phyloP scores from a whole-genome alignment of 2,797 vertebrate genomes.

The Fringilla coelebs region DNA sequence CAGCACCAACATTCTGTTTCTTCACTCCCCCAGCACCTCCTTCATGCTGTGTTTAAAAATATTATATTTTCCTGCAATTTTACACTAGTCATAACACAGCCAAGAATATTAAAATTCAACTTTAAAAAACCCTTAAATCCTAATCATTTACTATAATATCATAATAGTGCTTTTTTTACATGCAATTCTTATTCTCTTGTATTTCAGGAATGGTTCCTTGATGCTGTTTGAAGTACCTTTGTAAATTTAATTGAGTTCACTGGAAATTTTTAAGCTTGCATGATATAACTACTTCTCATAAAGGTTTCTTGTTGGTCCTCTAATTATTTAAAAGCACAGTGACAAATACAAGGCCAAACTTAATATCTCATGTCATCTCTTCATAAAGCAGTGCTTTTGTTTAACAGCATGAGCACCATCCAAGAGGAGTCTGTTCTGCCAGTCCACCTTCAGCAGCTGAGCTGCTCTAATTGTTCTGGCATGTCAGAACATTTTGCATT shows the following conservation, averaged over 20 bases:
- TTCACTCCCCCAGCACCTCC: neutral
- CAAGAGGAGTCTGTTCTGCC: neutral
- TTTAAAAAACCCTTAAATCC: fast-evolving
- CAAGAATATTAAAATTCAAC: neutral
- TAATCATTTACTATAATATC: neutral
- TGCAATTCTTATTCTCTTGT: neutral
- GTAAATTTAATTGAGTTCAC: neutral
- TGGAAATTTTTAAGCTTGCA: constrained; percentile 37
- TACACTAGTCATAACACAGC: neutral
- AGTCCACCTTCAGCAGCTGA: constrained; percentile 2
- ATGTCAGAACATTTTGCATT: constrained; percentile 13
- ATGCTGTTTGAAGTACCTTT: neutral
- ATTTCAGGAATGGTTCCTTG: neutral
- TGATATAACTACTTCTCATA: neutral
- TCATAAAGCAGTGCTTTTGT: neutral
- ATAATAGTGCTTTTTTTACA: neutral
- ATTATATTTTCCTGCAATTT: neutral
- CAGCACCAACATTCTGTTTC: neutral
- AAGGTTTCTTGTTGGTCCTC: neutral
- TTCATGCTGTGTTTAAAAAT: neutral
- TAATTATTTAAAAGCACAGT: constrained; percentile 21
- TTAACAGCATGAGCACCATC: neutral
- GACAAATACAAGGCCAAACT: constrained; percentile 39
- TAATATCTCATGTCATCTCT: constrained; percentile 18
- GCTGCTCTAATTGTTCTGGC: constrained; percentile 26